phyloP scores from a whole-genome alignment of 2,888 invertebrate genomes.

The Drosophila yooni region DNA sequence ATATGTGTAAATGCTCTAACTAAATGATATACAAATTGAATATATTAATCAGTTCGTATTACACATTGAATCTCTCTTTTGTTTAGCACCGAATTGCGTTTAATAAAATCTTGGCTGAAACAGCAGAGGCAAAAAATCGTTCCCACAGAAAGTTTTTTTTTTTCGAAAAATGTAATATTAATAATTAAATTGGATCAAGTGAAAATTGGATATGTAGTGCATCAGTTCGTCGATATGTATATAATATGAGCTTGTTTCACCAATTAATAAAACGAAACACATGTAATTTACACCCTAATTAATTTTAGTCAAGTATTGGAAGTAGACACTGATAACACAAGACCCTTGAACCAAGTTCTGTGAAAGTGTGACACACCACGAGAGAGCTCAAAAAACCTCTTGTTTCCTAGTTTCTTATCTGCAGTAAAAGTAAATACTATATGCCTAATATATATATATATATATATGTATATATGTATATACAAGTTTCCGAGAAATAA shows the following conservation, averaged over 20 bases:
- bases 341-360: slow-evolving; percentile 32
- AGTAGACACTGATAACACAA: slow-evolving; percentile 39
- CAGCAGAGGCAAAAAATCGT: too few relatives aligned
- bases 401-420: slow-evolving; percentile 35
- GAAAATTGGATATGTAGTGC: not conserved
- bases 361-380: slow-evolving; percentile 40
- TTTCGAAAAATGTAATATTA: not conserved
- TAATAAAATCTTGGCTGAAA: not conserved
- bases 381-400: slow-evolving; percentile 11
- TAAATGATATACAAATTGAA: not conserved
- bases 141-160: too few relatives aligned
- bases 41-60: too few relatives aligned
- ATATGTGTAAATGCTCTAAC: not conserved
- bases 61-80: not conserved
- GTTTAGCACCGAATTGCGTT: slow-evolving; percentile 6
- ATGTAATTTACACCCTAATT: slow-evolving; percentile 54
- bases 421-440: slow-evolving; percentile 8
- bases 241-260: not conserved
- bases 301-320: slow-evolving; percentile 43
- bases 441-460: not conserved
- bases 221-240: slow-evolving; percentile 1
- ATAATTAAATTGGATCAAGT: not conserved
- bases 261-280: slow-evolving; percentile 28
- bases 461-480: not conserved
- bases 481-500: slow-evolving; percentile 6